phyloP scores from a whole-genome alignment of 1,140 invertebrate genomes.

The Sogatella furcifera region DNA sequence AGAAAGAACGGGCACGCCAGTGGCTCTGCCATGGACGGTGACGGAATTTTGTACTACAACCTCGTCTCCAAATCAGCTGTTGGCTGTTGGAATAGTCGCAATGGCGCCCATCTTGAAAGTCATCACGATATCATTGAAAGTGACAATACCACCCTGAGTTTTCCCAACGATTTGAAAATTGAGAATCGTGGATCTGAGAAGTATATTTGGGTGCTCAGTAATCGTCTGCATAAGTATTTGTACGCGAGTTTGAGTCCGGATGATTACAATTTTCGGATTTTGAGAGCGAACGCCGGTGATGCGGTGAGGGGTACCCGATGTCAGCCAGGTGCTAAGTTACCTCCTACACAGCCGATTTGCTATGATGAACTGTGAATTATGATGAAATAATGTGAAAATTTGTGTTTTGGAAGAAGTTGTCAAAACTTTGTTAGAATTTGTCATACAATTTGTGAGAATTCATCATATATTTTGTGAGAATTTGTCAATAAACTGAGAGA shows the following conservation, averaged over 20 bases:
- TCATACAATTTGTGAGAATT: too few species aligned
- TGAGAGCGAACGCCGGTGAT: slow-evolving; percentile 46
- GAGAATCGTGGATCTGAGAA: slow-evolving; percentile 50
- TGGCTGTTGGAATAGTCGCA: slow-evolving; percentile 61
- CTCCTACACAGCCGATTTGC: background rate
- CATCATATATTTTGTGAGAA: too few species aligned
- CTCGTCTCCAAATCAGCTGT: slow-evolving; percentile 59
- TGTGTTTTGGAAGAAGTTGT: too few species aligned
- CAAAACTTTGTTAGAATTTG: too few species aligned
- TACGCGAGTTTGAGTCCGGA: slow-evolving; percentile 50
- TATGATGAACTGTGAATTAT: too few species aligned
- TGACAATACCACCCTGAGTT: slow-evolving; percentile 48
- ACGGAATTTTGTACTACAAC: slow-evolving; percentile 66
- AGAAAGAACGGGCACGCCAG: slow-evolving; percentile 55
- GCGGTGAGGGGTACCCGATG: slow-evolving; percentile 54
- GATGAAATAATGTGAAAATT: too few species aligned
- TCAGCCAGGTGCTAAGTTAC: slow-evolving; percentile 36
- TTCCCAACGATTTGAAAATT: slow-evolving; percentile 67
- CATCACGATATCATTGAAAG: slow-evolving; percentile 48
- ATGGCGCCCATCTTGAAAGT: slow-evolving; percentile 29
- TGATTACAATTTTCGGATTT: slow-evolving; percentile 59
- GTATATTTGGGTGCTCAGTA: slow-evolving; percentile 62
- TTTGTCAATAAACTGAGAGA: too few species aligned
- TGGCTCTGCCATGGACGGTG: slow-evolving; percentile 40
- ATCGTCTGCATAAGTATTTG: slow-evolving; percentile 58